phyloP scores from a whole-genome alignment of 2,797 vertebrate genomes.

The Luscinia luscinia region DNA sequence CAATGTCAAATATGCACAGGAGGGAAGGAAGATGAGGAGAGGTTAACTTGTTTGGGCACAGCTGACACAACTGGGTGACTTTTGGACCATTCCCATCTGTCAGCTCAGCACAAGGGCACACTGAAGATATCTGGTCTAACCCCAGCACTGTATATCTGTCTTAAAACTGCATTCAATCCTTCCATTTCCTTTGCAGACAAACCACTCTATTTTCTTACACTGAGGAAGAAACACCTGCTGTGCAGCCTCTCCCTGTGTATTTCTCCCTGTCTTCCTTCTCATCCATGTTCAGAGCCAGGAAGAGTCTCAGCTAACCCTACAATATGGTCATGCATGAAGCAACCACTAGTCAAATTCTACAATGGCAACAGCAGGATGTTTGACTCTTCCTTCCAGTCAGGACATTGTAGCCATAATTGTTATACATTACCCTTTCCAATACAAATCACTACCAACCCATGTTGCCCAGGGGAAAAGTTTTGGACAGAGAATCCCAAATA shows the following conservation, averaged over 20 bases:
- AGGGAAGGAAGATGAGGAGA: not conserved
- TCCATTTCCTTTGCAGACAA: not conserved
- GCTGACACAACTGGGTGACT: not conserved
- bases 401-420: not conserved
- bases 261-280: not conserved
- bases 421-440: not conserved
- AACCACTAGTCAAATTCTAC: not conserved
- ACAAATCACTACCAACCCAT: not conserved
- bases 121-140: not conserved
- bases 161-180: not conserved
- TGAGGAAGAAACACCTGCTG: not conserved
- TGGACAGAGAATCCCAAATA: not conserved
- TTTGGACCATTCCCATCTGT: not conserved
- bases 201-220: not conserved
- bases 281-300: not conserved
- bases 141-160: rapidly evolving
- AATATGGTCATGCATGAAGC: not conserved
- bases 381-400: not conserved
- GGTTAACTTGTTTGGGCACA: not conserved
- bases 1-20: not conserved
- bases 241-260: no score
- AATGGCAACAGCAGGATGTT: not conserved
- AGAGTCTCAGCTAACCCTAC: not conserved
- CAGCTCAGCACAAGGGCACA: not conserved
- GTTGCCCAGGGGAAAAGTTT: not conserved